A percentile compares a stretch with the other conserved stretches of the same genome.
These are phyloP conservation scores for Tipula helvola DNA, from an alignment of 2,888 invertebrate species.

Conservation along the genomic window DNA sequence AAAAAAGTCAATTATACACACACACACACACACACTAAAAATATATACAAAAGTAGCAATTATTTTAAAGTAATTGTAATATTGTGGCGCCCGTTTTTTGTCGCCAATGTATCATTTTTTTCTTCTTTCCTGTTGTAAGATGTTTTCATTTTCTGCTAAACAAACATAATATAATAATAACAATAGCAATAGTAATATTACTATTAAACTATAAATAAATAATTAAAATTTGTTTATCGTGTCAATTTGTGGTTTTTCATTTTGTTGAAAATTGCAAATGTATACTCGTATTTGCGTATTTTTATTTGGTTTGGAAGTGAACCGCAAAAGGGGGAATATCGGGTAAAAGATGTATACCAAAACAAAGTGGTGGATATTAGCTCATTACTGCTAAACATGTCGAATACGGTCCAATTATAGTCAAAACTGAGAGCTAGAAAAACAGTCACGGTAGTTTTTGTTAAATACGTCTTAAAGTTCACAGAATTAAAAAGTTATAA, in stretches of 20 bases:
- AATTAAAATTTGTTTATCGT: not conserved
- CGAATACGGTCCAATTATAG: too few species aligned
- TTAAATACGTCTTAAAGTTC: too few species aligned
- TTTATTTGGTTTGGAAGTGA: too few species aligned
- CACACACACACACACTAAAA: too few species aligned
- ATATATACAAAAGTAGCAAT: not conserved
- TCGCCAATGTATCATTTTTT: not conserved
- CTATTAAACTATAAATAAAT: not conserved
- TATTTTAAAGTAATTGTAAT: not conserved
- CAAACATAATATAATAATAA: not conserved
- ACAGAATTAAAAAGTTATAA: too few species aligned
- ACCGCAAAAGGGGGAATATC: too few species aligned
- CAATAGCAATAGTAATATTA: not conserved
- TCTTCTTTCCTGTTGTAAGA: not conserved
- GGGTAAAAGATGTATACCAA: too few species aligned
- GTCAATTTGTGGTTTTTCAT: not conserved
- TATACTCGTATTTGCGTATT: not conserved
- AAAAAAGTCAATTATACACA: not conserved
- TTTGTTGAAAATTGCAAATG: not conserved
- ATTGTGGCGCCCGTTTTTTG: not conserved
- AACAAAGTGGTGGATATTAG: too few species aligned
- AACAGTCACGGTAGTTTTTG: too few species aligned
- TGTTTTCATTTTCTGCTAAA: not conserved
- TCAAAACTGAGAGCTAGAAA: too few species aligned
- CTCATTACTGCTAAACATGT: too few species aligned